Evolutionary conservation across 2,888 invertebrate genomes (phyloP), one percentile per base, ranked within the genome.

Genomic region (Cacoxenus indagator): DNA sequence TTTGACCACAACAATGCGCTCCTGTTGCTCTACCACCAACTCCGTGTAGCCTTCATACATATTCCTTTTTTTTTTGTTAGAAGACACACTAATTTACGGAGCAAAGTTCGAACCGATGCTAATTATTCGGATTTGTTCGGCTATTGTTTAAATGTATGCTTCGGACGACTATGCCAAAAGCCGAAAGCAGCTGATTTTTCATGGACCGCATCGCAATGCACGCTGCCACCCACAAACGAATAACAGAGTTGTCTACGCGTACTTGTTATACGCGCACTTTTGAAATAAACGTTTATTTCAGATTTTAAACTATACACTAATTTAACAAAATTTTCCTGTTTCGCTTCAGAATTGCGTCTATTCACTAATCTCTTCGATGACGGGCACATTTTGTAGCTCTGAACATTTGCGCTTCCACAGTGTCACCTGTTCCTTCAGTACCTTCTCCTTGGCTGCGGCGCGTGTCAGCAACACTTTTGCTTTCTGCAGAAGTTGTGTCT

Each of bases 401-500:
- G 86, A 88, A 67, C 88, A 88, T 71, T 87, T 87, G 29, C 87
- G 84, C 54, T 88, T 88, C 87, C 88, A 88, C 57, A 85, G 69
- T 5, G 79, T 70, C 1, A 88, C 68, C 72, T 91, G 91, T 75
- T 91, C 91, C 29, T 91, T 88, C 46, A 93, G 86, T 14, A 89
- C 87, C 77, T 92, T 92, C 77, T 93, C 93, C 78, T 92, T 92
- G 9, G 90, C 88, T 0, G 92, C 92, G 4, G 92, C 92, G 65
- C 91, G 89, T 48, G 92, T 91, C 64, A 93, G 79, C 62, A 93
- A 84, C 11, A 91, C 89, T 85, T 93, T 93, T 0, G 92, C 92
- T 84, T 91, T 92, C 73, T 91, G 90, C 71, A 93, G 78, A 26
- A 93, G 86, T 71, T 91, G 90, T 0, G 90, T 89, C 81, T 93